phyloP scores from a whole-genome alignment of 2,113 vertebrate genomes.

The Rostratula benghalensis region DNA sequence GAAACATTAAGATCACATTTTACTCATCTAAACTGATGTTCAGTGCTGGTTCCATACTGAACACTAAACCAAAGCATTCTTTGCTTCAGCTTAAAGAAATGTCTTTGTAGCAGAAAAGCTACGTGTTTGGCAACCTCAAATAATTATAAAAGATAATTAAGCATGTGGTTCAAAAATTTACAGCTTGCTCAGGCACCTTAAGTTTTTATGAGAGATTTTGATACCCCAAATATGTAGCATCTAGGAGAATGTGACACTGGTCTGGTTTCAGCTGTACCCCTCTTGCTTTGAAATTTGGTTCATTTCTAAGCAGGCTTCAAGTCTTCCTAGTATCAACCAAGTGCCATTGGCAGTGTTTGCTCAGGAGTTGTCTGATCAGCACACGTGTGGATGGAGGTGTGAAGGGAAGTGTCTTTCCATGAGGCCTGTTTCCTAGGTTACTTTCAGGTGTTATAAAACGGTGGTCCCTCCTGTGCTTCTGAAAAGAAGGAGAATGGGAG shows the following conservation, averaged over 20 bases:
- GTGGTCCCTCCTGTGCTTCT: neutral
- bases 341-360: neutral
- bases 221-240: neutral
- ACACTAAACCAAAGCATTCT: neutral
- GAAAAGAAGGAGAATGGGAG: neutral
- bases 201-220: neutral
- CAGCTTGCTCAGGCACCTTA: neutral
- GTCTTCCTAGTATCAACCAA: neutral
- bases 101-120: neutral
- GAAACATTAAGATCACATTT: neutral
- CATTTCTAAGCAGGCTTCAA: neutral
- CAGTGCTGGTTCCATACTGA: neutral
- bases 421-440: neutral
- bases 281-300: neutral
- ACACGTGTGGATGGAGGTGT: accelerated
- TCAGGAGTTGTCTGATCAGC: neutral
- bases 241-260: neutral
- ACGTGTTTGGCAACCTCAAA: neutral
- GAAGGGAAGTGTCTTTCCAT: neutral
- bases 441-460: neutral
- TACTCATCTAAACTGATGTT: neutral
- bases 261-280: neutral
- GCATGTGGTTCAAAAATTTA: neutral
- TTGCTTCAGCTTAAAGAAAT: neutral
- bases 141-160: neutral